These are phyloP conservation scores for Ormyrus rosae DNA, from an alignment of 2,888 invertebrate species.

Conservation along the genomic window DNA sequence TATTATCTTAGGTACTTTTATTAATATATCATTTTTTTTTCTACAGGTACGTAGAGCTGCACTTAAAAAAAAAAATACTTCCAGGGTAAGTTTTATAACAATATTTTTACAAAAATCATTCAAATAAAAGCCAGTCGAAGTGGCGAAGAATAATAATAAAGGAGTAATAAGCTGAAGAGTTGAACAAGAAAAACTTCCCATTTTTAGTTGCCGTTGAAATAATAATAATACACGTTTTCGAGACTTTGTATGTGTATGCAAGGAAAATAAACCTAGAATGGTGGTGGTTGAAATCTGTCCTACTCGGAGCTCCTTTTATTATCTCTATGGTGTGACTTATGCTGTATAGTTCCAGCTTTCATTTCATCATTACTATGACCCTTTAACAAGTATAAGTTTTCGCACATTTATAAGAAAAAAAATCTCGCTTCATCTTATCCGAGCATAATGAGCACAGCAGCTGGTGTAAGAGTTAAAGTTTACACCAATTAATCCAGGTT, in stretches of 20 bases:
- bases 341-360: conserved; percentile 22
- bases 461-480: not conserved
- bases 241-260: too few relatives aligned
- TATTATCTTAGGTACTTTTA: too few relatives aligned
- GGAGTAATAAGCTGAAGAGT: too few relatives aligned
- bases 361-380: conserved; percentile 3
- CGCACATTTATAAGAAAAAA: not conserved
- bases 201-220: not conserved
- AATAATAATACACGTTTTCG: not conserved
- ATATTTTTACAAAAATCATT: too few relatives aligned
- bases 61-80: too few relatives aligned
- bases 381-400: conserved; percentile 15
- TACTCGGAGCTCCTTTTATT: conserved; percentile 6
- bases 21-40: too few relatives aligned
- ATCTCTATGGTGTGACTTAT: conserved; percentile 11
- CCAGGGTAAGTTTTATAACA: too few relatives aligned
- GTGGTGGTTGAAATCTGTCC: conserved; percentile 32
- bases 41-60: too few relatives aligned
- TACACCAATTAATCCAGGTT: conserved; percentile 10
- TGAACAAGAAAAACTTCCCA: not conserved
- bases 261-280: conserved; percentile 18
- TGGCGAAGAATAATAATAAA: too few relatives aligned
- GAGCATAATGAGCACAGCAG: not conserved
- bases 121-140: too few relatives aligned
- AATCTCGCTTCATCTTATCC: conserved; percentile 15